A percentile compares a stretch with the other conserved stretches of the same genome.
Conservation (phyloP, 2,888 invertebrate species). For the Chaitophorus viminalis region DNA sequence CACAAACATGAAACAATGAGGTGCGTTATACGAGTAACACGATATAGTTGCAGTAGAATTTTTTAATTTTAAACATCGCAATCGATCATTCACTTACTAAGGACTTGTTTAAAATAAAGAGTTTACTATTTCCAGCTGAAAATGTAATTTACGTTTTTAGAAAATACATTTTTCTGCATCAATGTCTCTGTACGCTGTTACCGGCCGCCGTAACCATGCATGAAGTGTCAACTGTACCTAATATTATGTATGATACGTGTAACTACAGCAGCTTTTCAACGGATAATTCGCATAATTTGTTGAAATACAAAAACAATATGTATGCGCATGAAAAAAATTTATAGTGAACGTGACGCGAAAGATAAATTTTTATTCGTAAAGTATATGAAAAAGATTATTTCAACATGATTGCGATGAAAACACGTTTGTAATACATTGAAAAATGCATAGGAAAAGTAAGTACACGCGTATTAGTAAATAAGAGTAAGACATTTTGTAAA, state of each 20-base stretch:
- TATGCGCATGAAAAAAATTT: conserved; percentile 25
- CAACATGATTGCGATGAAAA: conserved; percentile 2
- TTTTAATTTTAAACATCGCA: too few species aligned
- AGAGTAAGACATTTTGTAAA: too few species aligned
- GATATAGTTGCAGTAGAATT: too few species aligned
- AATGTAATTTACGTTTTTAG: conserved; percentile 17
- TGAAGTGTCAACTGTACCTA: conserved; percentile 15
- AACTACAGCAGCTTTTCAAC: background rate
- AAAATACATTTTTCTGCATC: background rate
- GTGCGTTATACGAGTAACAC: too few species aligned
- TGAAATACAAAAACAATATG: background rate
- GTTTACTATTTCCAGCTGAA: background rate
- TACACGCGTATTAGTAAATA: background rate
- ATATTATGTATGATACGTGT: conserved; percentile 2
- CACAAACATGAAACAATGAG: too few species aligned
- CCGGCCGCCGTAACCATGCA: background rate
- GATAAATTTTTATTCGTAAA: background rate
- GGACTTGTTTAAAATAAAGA: background rate
- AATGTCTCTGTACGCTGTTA: background rate
- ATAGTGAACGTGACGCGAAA: conserved; percentile 22
- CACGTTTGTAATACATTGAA: background rate
- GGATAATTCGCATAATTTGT: conserved; percentile 12
- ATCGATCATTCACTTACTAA: background rate
- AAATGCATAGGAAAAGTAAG: background rate
- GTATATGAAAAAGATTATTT: conserved; percentile 5